These are phyloP conservation scores for Hystrix brachyura DNA, from an alignment of 2,113 vertebrate genomes.

Conservation along the genomic window DNA sequence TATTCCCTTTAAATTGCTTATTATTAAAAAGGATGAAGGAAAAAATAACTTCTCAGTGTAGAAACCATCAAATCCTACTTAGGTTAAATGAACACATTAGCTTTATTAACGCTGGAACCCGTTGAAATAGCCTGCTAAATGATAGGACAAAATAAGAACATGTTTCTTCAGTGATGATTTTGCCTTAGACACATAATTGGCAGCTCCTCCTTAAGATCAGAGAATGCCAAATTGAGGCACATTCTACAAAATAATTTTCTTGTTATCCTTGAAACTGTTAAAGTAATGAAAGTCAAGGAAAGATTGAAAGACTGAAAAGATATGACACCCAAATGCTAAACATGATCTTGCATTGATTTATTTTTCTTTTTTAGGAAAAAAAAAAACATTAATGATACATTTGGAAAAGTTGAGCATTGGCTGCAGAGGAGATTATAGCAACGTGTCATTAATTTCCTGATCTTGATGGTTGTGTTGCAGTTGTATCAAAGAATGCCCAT, in stretches of 20 bases:
- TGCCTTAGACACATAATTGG: not conserved
- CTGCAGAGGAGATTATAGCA: not conserved
- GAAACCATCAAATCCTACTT: not conserved
- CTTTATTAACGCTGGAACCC: not conserved
- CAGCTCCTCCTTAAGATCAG: not conserved
- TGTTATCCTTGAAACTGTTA: not conserved
- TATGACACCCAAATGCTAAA: not conserved
- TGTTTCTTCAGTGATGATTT: not conserved
- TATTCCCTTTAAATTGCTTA: not conserved
- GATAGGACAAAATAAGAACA: not conserved
- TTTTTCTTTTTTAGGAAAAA: not conserved
- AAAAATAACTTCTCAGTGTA: not conserved
- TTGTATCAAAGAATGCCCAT: not conserved
- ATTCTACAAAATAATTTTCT: not conserved
- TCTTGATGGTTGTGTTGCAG: not conserved
- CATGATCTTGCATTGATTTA: not conserved
- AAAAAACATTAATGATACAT: not conserved
- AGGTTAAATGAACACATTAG: not conserved
- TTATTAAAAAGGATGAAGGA: not conserved
- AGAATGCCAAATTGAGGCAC: not conserved
- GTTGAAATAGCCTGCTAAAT: not conserved
- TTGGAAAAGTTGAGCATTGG: not conserved
- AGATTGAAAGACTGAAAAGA: not conserved
- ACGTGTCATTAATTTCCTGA: not conserved
- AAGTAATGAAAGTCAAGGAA: not conserved